Evolutionary conservation across 2,797 vertebrate genomes (phyloP), one percentile per base, ranked within the genome.

Genomic region (Coreius guichenoti): DNA sequence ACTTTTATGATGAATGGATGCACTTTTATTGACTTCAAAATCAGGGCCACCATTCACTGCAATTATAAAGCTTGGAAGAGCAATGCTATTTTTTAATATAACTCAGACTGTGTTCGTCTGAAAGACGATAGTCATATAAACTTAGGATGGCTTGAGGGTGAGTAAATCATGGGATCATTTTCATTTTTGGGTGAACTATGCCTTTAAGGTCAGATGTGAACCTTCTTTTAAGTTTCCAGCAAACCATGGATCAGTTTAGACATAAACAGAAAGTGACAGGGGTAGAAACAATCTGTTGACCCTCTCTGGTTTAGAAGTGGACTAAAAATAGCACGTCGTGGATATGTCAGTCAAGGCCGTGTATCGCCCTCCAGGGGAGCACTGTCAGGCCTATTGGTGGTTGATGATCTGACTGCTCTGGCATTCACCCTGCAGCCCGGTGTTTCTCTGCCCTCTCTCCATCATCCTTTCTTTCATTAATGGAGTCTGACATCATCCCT

Each of bases 241-340:
- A 67, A 76, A 39, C 61, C 47, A 75, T 63, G 33, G 23, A 49
- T 13, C 19, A 39, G 51, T 74, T 47, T 17, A 74, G 68, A 85
- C 17, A n/a, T 29, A 49, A 54, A 78, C 75, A 45, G 82, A 67
- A 77, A 70, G 74, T 79, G 75, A 80, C 14, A 31, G 23, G 23
- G 23, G 4, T 51, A 51, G 54, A 80, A 74, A 74, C 51, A 72
- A 70, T 78, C 36, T 81, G 73, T 84, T 86, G 86, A 82, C 89
- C 82, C 87, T 61, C 54, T 86, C 78, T 56, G 63, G 70, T 51
- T 86, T 87, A 80, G 78, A 80, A 83, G 75, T 78, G 23, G n/a
- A 14, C 87, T 89, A 89, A 84, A 89, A 90, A 90, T 90, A 90
- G 87, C 63, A 19, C 31, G 47, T n/a, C 11, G 76, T 88, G 83